A percentile compares a stretch with the other conserved stretches of the same genome.
Conservation (phyloP, 2,113 vertebrate genomes). For the human region DNA sequence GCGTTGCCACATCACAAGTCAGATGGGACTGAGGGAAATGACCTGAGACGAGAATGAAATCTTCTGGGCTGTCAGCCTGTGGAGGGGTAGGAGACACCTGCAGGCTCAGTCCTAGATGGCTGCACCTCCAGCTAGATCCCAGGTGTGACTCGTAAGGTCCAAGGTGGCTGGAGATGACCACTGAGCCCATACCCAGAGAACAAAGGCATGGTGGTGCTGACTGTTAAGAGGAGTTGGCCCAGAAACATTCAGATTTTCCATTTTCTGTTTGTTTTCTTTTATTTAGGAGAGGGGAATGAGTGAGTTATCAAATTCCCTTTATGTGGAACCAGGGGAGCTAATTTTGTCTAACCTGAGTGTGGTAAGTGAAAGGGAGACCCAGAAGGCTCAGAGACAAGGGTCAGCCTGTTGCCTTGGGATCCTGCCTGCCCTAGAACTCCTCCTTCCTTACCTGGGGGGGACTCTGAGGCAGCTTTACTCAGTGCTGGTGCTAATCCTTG, state of each 20-base stretch:
- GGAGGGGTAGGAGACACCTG: not conserved
- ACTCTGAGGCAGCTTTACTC: not conserved
- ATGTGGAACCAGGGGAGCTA: not conserved
- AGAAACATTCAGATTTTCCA: not conserved
- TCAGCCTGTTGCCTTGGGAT: accelerated
- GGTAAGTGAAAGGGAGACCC: not conserved
- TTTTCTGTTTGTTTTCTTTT: not conserved
- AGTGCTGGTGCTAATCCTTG: not conserved
- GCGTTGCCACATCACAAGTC: not conserved
- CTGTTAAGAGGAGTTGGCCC: not conserved
- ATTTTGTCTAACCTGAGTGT: not conserved
- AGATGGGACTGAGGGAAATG: not conserved
- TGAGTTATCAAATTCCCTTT: not conserved
- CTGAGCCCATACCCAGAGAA: not conserved
- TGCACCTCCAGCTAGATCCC: not conserved
- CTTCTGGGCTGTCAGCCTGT: not conserved
- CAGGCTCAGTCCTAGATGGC: not conserved
- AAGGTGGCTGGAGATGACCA: not conserved
- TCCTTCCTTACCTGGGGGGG: not conserved
- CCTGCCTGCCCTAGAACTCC: not conserved
- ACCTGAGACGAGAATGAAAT: not conserved
- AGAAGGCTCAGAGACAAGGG: not conserved
- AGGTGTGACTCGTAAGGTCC: not conserved
- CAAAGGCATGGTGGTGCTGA: accelerated
- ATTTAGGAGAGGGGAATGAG: not conserved